A percentile compares a stretch with the other conserved stretches of the same genome.
Conservation (phyloP, 2,888 invertebrate species). For the Bombylius discolor region DNA sequence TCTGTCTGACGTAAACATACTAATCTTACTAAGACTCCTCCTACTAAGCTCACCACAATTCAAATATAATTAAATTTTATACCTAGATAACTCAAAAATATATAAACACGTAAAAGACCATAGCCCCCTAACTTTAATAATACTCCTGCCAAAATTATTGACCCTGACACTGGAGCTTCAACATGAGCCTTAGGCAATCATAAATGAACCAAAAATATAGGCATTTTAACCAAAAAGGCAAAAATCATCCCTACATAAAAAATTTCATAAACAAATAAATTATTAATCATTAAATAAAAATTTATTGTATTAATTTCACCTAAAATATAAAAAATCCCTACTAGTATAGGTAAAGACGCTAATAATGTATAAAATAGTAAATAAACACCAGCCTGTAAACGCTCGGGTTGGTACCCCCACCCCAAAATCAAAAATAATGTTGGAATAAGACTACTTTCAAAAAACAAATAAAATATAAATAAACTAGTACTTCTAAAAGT, state of each 20-base stretch:
- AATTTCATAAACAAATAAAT: slow-evolving; percentile 31
- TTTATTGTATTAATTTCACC: slow-evolving; percentile 36
- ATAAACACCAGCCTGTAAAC: slow-evolving; percentile 51
- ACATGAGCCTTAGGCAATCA: slow-evolving; percentile 65
- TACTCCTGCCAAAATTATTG: slow-evolving; percentile 60
- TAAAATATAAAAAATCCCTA: slow-evolving; percentile 26
- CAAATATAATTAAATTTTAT: slow-evolving; percentile 42
- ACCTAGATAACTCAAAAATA: slow-evolving; percentile 38
- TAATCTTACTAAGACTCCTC: slow-evolving; percentile 47
- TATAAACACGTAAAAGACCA: slow-evolving; percentile 47
- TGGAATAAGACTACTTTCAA: slow-evolving; percentile 55
- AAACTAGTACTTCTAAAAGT: slow-evolving; percentile 46
- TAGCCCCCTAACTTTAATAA: slow-evolving; percentile 61
- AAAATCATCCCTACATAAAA: slow-evolving; percentile 44
- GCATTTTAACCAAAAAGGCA: slow-evolving; percentile 59
- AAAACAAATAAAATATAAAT: slow-evolving; percentile 57
- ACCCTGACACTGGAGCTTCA: slow-evolving; percentile 57
- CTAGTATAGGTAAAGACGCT: slow-evolving; percentile 44
- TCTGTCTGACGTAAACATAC: slow-evolving; percentile 55
- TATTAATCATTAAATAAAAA: slow-evolving; percentile 41
- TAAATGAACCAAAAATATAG: slow-evolving; percentile 55
- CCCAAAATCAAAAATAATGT: slow-evolving; percentile 53
- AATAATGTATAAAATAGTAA: slow-evolving; percentile 58
- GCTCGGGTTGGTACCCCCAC: slow-evolving; percentile 55
- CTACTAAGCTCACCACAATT: slow-evolving; percentile 43